Percentiles rank a stretch among this genome's conserved stretches.
Conservation (phyloP, 2,113 vertebrate species). For the Motacilla alba region DNA sequence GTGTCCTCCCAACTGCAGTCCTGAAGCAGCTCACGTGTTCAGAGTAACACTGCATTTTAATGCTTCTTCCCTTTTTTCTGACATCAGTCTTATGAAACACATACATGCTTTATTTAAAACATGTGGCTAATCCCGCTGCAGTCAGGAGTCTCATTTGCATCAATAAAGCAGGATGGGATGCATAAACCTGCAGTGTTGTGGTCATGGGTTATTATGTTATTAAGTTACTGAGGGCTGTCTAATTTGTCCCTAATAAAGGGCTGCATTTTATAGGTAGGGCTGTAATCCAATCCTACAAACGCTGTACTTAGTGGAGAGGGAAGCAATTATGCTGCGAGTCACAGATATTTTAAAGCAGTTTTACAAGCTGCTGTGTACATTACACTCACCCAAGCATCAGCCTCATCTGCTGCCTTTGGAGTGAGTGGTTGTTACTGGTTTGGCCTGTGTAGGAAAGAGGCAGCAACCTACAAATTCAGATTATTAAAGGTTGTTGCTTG, state of each 20-base stretch:
- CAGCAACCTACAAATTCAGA: background rate
- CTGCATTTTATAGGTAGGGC: background rate
- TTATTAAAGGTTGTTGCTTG: background rate
- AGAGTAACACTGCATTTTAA: background rate
- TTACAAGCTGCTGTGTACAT: background rate
- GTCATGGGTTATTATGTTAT: background rate
- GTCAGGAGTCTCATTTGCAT: background rate
- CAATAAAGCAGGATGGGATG: background rate
- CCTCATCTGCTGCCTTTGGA: background rate
- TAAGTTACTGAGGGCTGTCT: background rate
- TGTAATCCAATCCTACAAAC: background rate
- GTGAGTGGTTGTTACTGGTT: background rate
- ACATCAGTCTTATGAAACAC: rapidly evolving
- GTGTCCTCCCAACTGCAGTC: rapidly evolving
- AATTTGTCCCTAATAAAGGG: background rate
- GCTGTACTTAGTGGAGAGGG: background rate
- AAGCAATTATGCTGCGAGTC: background rate
- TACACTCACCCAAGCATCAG: background rate
- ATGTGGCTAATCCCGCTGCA: background rate
- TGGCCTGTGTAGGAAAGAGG: background rate
- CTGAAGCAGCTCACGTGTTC: background rate
- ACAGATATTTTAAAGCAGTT: background rate
- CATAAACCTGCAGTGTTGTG: background rate
- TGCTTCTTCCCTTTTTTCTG: background rate
- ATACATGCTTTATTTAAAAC: background rate